Evolutionary conservation across 2,797 vertebrate species (phyloP).

Genomic region (Arctocebus calabarensis): DNA sequence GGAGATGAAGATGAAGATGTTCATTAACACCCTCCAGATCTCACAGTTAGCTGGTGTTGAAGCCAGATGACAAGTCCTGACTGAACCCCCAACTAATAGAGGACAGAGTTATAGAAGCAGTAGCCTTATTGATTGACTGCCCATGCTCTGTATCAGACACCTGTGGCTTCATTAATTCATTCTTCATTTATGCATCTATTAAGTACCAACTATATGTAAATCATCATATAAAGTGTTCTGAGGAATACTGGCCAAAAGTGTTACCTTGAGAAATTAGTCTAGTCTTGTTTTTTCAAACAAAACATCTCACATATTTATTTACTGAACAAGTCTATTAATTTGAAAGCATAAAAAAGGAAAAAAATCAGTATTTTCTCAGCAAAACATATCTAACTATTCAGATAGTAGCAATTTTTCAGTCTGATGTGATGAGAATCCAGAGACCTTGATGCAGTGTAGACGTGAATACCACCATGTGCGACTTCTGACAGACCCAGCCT

Average conservation of each 20-base stretch:
- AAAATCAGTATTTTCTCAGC: not conserved
- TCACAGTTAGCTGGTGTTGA: not conserved
- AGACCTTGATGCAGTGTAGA: not conserved
- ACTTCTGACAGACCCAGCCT: not conserved
- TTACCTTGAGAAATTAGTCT: not conserved
- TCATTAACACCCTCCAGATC: not conserved
- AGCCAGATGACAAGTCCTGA: not conserved
- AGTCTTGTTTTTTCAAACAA: not conserved
- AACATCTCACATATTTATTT: not conserved
- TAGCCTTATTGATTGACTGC: not conserved
- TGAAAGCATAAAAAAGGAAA: not conserved
- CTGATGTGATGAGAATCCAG: not conserved
- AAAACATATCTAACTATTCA: not conserved
- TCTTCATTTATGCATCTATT: not conserved
- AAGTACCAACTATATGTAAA: not conserved
- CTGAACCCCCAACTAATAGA: not conserved
- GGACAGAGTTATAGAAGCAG: not conserved
- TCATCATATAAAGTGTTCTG: not conserved
- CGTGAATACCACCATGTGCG: fast-evolving
- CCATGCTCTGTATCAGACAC: not conserved
- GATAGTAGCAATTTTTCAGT: not conserved
- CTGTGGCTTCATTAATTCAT: not conserved
- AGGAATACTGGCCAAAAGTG: not conserved
- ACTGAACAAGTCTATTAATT: not conserved
- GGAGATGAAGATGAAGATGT: not conserved